Percentiles rank a stretch among this genome's conserved stretches.
These are phyloP conservation scores for Baronia brevicornis DNA, from an alignment of 2,888 invertebrate genomes.

Conservation along the genomic window DNA sequence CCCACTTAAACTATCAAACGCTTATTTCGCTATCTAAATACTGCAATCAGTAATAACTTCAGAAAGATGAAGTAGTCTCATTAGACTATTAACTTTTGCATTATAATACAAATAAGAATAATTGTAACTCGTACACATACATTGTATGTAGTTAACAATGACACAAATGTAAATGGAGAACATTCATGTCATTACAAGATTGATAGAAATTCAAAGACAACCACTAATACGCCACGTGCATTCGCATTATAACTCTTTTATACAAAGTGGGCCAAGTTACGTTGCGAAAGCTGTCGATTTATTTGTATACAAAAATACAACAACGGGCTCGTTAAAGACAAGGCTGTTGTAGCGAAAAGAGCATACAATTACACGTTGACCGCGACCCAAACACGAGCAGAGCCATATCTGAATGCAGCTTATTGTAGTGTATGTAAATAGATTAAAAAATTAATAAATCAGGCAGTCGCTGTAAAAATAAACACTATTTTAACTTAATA, in stretches of 20 bases:
- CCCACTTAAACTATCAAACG: too few species aligned
- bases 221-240: too few species aligned
- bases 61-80: conserved; percentile 20
- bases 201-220: too few species aligned
- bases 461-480: too few species aligned
- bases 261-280: conserved; percentile 16
- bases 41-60: conserved; percentile 13
- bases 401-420: too few species aligned
- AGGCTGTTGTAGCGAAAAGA: conserved; percentile 38
- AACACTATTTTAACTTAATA: too few species aligned
- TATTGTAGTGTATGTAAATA: too few species aligned
- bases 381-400: conserved; percentile 39
- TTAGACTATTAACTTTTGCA: conserved; percentile 23
- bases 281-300: conserved; percentile 30
- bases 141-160: too few species aligned
- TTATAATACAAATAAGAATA: conserved; percentile 19
- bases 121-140: too few species aligned
- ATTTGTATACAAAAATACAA: conserved; percentile 32
- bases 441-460: too few species aligned
- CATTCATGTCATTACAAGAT: too few species aligned
- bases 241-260: conserved; percentile 24
- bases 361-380: conserved; percentile 44
- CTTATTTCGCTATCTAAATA: conserved; percentile 17
- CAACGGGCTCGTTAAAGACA: conserved; percentile 40
- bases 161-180: too few species aligned